Evolutionary conservation across 2,888 invertebrate genomes (phyloP), one percentile per base, ranked within the genome.

Genomic region (Allolobophora icterica): DNA sequence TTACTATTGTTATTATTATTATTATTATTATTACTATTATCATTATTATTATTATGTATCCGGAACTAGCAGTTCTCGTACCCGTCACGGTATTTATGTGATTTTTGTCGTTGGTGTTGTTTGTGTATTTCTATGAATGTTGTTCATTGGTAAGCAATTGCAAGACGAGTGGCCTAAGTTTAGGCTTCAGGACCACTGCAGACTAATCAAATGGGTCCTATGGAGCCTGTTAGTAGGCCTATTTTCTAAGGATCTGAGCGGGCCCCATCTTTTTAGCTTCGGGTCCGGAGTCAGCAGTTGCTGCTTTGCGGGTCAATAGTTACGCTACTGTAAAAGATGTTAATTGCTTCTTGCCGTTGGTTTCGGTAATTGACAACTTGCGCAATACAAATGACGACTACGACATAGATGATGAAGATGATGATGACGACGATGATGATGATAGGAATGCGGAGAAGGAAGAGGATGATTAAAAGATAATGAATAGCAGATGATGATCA

Each of bases 401-500:
- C 4, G 84, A 84, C 4, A 21, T 33, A 1, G 34, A 84, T 15
- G 34, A 33, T 33, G 34, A 84, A 15, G 34, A 84, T 33, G 34
- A 84, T 33, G 34, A 84, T 33, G 34, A 33, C 15, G 33, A 33
- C 15, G 84, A 33, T 33, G 84, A 33, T 33, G 84, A 84, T 33
- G 34, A 35, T 33, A 1, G 84, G 33, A 19, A 19, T 33, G 34
- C 15, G 19, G 34, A 35, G 15, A 17, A 84, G 84, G 87, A 87
- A 15, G 87, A 87, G 34, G 87, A 87, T 0, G 34, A 35, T 5
- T 35, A 84, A 30, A n/a, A 84, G 83, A 38, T 24, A n/a, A 84
- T 2, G 84, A 42, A 34, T 84, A 90, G 8, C 17, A 90, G 91
- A 89, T 34, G 91, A 91, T 34, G 91, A 91, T 33, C 13, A 84